Percentiles rank a stretch among this genome's conserved stretches.
Evolutionary conservation across 2,888 invertebrate species (phyloP).

Genomic region (Coenonympha glycerion): DNA sequence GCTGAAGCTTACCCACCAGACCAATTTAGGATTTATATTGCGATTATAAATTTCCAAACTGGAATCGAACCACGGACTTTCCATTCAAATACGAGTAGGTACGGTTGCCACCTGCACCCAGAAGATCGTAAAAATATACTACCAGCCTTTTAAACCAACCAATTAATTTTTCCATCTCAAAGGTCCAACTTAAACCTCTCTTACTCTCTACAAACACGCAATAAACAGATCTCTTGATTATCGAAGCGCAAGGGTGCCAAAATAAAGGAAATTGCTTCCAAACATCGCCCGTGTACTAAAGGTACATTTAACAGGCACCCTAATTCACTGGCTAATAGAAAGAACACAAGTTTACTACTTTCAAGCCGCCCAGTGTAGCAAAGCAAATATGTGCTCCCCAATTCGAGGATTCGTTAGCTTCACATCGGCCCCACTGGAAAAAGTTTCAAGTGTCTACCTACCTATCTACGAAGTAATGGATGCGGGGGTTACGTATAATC

Average conservation of each 20-base stretch:
- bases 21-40: no score
- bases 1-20: no score
- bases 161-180: no score
- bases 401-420: slow-evolving; percentile 22
- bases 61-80: no score
- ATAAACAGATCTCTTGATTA: slow-evolving; percentile 13
- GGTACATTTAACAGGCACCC: slow-evolving; percentile 27
- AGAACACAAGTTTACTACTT: slow-evolving; percentile 28
- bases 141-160: no score
- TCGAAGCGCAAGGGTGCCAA: slow-evolving; percentile 16
- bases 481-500: slow-evolving; percentile 16
- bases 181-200: not conserved
- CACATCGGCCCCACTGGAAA: slow-evolving; percentile 16
- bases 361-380: slow-evolving; percentile 23
- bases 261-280: slow-evolving; percentile 22
- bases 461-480: slow-evolving; percentile 3
- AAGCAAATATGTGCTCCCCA: slow-evolving; percentile 29
- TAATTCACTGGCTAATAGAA: slow-evolving; percentile 27
- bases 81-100: no score
- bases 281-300: slow-evolving; percentile 19
- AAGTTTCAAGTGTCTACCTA: slow-evolving; percentile 2
- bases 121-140: not conserved
- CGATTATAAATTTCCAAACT: no score
- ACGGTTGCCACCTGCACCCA: no score
- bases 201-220: not conserved